phyloP scores from a whole-genome alignment of 2,888 invertebrate species.

The Meloe dianella region DNA sequence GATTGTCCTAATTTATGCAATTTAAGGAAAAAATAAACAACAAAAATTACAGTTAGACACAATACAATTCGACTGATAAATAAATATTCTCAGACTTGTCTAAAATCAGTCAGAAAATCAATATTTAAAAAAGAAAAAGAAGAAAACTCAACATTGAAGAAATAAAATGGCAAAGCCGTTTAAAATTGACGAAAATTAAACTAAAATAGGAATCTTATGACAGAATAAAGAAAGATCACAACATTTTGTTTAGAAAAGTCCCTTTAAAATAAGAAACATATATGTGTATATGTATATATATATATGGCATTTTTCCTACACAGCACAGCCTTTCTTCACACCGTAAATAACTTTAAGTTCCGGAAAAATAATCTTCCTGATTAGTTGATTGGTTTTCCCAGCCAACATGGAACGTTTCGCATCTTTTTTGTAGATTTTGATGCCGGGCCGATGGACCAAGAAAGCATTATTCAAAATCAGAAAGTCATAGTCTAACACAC shows the following conservation, averaged over 20 bases:
- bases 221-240: slow-evolving; percentile 12
- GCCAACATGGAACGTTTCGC: slow-evolving; percentile 77
- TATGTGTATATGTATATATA: too few species aligned
- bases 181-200: too few species aligned
- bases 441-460: slow-evolving; percentile 89
- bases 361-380: slow-evolving; percentile 81
- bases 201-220: slow-evolving; percentile 17
- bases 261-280: not conserved
- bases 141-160: not conserved
- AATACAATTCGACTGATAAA: slow-evolving; percentile 18
- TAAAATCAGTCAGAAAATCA: slow-evolving; percentile 25
- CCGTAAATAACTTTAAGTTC: slow-evolving; percentile 87
- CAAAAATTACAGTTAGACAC: too few species aligned
- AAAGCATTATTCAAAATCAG: slow-evolving; percentile 94
- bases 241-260: not conserved
- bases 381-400: slow-evolving; percentile 76
- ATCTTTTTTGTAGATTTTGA: slow-evolving; percentile 83
- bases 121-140: slow-evolving; percentile 8
- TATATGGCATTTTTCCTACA: slow-evolving; percentile 59
- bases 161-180: not conserved
- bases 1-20: slow-evolving; percentile 16
- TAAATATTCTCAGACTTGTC: slow-evolving; percentile 33
- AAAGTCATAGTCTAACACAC: slow-evolving; percentile 90
- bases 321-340: slow-evolving; percentile 77
- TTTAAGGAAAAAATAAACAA: too few species aligned